Conservation (phyloP, 2,113 vertebrate genomes). For the Struthio camelus region DNA sequence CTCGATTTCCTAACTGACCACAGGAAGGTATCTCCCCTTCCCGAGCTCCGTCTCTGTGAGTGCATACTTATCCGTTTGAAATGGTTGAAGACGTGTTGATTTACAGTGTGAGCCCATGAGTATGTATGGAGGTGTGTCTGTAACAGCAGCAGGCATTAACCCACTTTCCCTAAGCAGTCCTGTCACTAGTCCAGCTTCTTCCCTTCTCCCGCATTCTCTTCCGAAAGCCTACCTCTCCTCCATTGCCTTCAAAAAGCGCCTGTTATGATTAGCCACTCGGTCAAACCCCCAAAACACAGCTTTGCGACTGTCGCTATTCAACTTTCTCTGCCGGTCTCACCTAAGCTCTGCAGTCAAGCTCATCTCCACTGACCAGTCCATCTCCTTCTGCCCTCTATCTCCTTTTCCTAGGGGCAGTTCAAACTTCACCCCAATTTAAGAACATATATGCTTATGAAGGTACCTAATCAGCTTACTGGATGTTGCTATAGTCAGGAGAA, state of each 20-base stretch:
- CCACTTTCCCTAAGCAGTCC: not conserved
- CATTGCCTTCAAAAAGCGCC: not conserved
- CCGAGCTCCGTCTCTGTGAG: accelerated
- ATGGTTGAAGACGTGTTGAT: accelerated
- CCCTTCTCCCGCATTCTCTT: not conserved
- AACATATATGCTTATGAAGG: not conserved
- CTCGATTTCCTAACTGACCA: not conserved
- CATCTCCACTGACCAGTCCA: not conserved
- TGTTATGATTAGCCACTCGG: not conserved
- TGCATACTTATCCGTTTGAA: accelerated
- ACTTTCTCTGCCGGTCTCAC: no score
- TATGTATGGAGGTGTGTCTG: accelerated
- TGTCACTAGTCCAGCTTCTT: not conserved
- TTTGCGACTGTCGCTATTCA: not conserved
- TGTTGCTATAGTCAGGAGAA: not conserved
- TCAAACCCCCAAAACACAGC: not conserved
- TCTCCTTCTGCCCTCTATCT: not conserved
- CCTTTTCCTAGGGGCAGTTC: not conserved
- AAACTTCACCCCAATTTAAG: not conserved
- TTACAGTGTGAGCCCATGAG: not conserved
- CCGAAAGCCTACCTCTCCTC: not conserved
- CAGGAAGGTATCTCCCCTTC: accelerated
- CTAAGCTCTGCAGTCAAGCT: not conserved
- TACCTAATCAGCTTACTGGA: not conserved
- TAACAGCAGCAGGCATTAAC: not conserved